These are phyloP conservation scores for Antheraea mylitta DNA, from an alignment of 1,140 invertebrate genomes.

Conservation along the genomic window DNA sequence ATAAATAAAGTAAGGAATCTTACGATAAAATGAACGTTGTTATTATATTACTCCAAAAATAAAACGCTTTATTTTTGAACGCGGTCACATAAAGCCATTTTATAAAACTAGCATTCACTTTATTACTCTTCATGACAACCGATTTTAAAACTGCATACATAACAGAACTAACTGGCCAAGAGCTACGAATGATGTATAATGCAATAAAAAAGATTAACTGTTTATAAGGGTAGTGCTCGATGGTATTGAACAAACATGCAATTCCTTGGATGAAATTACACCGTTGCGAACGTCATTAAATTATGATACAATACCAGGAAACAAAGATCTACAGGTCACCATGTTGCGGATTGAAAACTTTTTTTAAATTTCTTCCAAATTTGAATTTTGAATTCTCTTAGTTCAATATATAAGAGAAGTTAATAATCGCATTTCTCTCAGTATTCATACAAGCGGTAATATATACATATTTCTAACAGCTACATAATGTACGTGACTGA, in stretches of 20 bases:
- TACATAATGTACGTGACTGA: not conserved
- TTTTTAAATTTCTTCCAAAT: too few relatives aligned
- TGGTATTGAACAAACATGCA: slow-evolving; percentile 60
- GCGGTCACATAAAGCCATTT: not conserved
- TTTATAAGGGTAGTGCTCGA: slow-evolving; percentile 69
- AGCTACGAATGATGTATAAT: slow-evolving; percentile 60
- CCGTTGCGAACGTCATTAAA: slow-evolving; percentile 4
- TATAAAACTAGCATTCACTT: not conserved
- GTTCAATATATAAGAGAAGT: not conserved
- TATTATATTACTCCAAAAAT: too few relatives aligned
- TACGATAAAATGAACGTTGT: too few relatives aligned
- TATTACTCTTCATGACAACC: too few relatives aligned
- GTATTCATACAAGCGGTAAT: not conserved
- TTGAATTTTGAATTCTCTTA: too few relatives aligned
- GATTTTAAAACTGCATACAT: not conserved
- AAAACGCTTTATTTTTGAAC: too few relatives aligned
- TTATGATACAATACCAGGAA: too few relatives aligned
- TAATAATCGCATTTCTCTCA: not conserved
- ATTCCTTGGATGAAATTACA: slow-evolving; percentile 21
- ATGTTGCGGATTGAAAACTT: too few relatives aligned
- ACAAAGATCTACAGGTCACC: too few relatives aligned
- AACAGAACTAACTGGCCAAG: not conserved
- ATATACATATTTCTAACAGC: not conserved
- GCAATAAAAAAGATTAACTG: slow-evolving; percentile 74
- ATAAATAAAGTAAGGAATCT: too few relatives aligned